phyloP scores from a whole-genome alignment of 1,140 invertebrate species.

The Choristoneura fumiferana region DNA sequence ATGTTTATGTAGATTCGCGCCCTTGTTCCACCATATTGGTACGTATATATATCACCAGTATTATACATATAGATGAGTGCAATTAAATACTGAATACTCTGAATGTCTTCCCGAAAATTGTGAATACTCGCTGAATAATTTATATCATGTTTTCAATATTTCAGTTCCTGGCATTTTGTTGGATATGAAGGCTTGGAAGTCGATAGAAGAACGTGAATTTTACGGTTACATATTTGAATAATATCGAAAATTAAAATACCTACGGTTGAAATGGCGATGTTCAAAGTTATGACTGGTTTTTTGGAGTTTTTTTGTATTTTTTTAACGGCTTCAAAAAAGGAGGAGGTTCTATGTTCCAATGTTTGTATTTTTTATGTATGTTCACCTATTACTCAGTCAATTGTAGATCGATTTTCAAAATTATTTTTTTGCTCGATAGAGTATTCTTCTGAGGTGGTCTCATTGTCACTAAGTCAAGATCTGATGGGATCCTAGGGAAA shows the following conservation, averaged over 20 bases:
- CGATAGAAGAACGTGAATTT: constrained; percentile 12
- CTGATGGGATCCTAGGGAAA: no score
- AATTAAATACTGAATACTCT: constrained; percentile 11
- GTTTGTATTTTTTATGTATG: no score
- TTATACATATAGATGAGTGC: neutral
- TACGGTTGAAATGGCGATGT: no score
- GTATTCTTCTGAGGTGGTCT: no score
- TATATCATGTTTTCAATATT: constrained; percentile 16
- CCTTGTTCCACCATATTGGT: constrained; percentile 15
- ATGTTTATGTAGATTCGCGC: constrained; percentile 13
- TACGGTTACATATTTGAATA: no score
- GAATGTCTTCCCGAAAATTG: constrained; percentile 4
- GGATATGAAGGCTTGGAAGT: neutral
- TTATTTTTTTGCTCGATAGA: no score
- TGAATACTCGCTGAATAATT: constrained; percentile 7
- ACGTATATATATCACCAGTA: neutral
- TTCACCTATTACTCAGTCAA: no score
- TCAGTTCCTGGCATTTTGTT: constrained; percentile 7
- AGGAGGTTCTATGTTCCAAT: no score
- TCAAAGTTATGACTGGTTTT: neutral
- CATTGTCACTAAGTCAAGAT: no score
- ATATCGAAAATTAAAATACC: no score
- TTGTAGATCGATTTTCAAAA: no score
- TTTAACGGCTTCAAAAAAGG: no score
- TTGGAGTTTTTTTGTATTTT: constrained; percentile 1